Evolutionary conservation across 2,888 invertebrate genomes (phyloP), one percentile per base, ranked within the genome.

Genomic region (Dioctria rufipes): DNA sequence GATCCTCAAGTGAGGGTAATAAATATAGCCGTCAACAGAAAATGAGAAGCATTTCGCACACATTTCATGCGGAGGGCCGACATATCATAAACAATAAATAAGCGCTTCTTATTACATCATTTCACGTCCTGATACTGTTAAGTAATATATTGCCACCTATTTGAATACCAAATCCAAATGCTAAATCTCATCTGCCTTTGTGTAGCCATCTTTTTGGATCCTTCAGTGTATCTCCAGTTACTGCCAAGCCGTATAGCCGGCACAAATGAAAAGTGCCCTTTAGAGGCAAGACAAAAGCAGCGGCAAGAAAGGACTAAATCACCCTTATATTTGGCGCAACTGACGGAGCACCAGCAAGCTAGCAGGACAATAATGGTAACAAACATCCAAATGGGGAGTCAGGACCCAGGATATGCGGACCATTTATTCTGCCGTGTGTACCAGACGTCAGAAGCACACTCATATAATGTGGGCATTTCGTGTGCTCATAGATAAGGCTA

Each of bases 81-180:
- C 63, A 43, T 78, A 78, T 81, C 81, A 78, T 69, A 69, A 66
- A 51, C 69, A 78, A 78, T 78, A 78, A 78, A 78, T 78, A 81
- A 71, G 39, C 78, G 63, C 58, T 43, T 78, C 81, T 81, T 78
- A 81, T 81, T 81, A 81, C 65, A 81, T 81, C 78, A 81, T 78
- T 77, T 71, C 78, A 71, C 49, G 61, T 81, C 63, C 78, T 75
- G 75, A 80, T 81, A 80, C 77, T 67, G 81, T 81, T 81, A 80
- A 81, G 71, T 81, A 81, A 81, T 81, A 81, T 81, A 81, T 81
- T 43, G 75, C n/a, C 51, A 42, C 67, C 60, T 58, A 81, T 81
- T 81, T 81, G 81, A 81, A 80, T 81, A 75, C 69, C 61, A 80
- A 80, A 81, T 81, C 54, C 46, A 43, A 54, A 61, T 46, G 49